These are phyloP conservation scores for Pseudorasbora parva DNA, from an alignment of 2,113 vertebrate genomes.

Conservation along the genomic window DNA sequence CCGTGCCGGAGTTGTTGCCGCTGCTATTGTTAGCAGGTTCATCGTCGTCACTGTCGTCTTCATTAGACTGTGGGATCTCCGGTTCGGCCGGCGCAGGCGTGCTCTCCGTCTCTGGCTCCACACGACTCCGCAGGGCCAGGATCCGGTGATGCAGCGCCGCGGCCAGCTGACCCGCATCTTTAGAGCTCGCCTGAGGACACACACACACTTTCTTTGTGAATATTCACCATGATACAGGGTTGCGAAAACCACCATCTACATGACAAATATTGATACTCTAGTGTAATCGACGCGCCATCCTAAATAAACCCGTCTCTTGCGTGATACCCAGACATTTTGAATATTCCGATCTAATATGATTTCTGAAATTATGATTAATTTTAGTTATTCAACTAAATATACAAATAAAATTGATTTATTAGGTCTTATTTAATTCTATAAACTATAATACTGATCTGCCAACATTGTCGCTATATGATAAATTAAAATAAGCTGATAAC, in stretches of 20 bases:
- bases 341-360: too few species aligned
- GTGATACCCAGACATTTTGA: too few species aligned
- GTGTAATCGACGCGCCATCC: too few species aligned
- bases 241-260: not conserved
- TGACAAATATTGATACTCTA: too few species aligned
- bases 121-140: conserved; percentile 88
- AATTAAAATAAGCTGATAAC: too few species aligned
- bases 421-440: too few species aligned
- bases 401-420: too few species aligned
- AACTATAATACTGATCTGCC: too few species aligned
- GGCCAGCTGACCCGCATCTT: conserved; percentile 93
- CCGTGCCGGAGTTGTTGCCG: conserved; percentile 67
- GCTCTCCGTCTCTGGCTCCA: conserved; percentile 87
- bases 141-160: conserved; percentile 96
- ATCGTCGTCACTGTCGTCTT: conserved; percentile 94
- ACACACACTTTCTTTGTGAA: not conserved
- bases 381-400: too few species aligned
- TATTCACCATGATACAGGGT: not conserved
- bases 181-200: conserved; percentile 88
- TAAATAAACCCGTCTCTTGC: too few species aligned
- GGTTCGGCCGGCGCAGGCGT: conserved; percentile 70
- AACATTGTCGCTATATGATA: too few species aligned
- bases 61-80: conserved; percentile 86
- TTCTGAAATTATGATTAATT: too few species aligned
- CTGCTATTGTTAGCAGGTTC: conserved; percentile 78